Evolutionary conservation across 2,888 invertebrate genomes (phyloP), one percentile per base, ranked within the genome.

Genomic region (Cryptocheilus praepositus): DNA sequence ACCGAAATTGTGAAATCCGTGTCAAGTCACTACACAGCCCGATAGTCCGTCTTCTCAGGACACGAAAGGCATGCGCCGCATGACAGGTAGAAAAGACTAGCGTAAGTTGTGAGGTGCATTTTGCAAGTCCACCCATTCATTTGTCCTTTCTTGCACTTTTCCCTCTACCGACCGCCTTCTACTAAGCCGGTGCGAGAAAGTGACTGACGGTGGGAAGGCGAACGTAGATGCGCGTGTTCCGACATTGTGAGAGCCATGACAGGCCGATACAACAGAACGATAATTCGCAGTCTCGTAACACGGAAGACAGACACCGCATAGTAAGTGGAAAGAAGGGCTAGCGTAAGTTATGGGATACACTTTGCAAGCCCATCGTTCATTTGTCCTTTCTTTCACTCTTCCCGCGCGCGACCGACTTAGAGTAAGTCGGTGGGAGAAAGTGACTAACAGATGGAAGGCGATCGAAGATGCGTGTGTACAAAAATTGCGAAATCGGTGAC

Each of bases 291-390:
- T n/a, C n/a, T n/a, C 13, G 36, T 11, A 11, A 11, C 36, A 36
- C 36, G 36, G 5, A 25, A 5, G 25, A 5, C 25, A 5, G n/a
- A n/a, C n/a, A n/a, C 25, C 25, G 25, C 25, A 5, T 25, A 5
- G 25, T 5, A 5, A 25, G 25, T 25, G 5, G 25, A 5, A 5
- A 25, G 25, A 25, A 5, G 25, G 25, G 25, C 3, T 25, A 25
- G 52, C 46, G 49, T 66, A 68, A 70, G 64, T 76, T 76, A 66
- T 60, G 45, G 72, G 62, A 51, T 68, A n/a, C n/a, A n/a, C n/a
- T n/a, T n/a, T n/a, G n/a, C n/a, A n/a, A n/a, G 7, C 28, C 13
- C 22, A 44, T 13, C 25, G 21, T 3, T 44, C 25, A 52, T 44
- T 7, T 28, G 56, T n/a, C 43, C 22, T 22, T 22, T 13, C 25